Conservation (phyloP, 2,113 vertebrate genomes). For the Solea senegalensis region DNA sequence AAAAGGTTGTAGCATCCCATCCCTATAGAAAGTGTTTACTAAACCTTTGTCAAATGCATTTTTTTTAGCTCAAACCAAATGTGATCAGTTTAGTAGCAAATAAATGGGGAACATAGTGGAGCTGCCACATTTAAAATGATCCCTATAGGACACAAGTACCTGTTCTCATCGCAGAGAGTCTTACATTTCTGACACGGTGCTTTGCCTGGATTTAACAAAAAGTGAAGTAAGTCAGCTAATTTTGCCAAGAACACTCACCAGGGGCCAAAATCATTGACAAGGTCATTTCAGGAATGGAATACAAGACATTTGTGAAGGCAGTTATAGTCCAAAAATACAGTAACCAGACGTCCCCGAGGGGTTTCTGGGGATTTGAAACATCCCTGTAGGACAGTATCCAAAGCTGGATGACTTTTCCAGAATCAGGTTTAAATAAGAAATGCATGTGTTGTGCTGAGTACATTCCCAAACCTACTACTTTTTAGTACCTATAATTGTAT, state of each 20-base stretch:
- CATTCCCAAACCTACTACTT: neutral
- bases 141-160: constrained; percentile 7
- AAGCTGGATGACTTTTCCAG: constrained; percentile 26
- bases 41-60: no score
- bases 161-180: constrained; percentile 14
- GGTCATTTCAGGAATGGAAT: constrained; percentile 40
- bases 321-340: constrained; percentile 24
- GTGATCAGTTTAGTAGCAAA: no score
- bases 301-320: constrained; percentile 17
- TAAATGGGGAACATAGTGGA: no score
- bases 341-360: constrained; percentile 34
- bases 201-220: constrained; percentile 20
- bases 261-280: constrained; percentile 24
- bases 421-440: constrained; percentile 36
- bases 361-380: constrained; percentile 52
- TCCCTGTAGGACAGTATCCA: constrained; percentile 45
- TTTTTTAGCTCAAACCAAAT: no score
- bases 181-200: constrained; percentile 7
- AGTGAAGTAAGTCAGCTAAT: constrained; percentile 21
- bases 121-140: neutral
- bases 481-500: neutral
- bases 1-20: no score
- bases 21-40: no score
- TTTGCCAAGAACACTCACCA: constrained; percentile 39
- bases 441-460: constrained; percentile 3